Conservation (phyloP, 2,113 vertebrate species). For the Laticauda colubrina region DNA sequence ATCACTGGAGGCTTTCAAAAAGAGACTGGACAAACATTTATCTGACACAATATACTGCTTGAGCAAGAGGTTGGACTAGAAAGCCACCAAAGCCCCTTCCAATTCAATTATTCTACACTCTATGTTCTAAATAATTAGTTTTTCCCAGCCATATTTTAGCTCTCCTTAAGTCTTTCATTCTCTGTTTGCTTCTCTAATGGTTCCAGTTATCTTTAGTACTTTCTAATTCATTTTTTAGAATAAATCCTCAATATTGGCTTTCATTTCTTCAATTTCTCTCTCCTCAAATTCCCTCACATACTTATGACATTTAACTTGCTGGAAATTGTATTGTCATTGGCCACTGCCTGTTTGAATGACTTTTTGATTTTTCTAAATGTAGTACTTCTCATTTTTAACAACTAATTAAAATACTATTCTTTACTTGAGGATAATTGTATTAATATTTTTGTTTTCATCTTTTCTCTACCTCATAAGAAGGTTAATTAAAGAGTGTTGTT, state of each 20-base stretch:
- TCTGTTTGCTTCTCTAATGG: neutral
- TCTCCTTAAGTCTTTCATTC: neutral
- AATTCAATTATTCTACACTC: neutral
- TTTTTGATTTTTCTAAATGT: neutral
- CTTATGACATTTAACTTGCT: neutral
- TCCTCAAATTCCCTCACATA: neutral
- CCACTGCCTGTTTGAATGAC: neutral
- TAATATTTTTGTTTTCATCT: neutral
- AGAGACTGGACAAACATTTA: neutral
- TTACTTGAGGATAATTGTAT: neutral
- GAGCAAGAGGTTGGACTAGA: neutral
- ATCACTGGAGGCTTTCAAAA: neutral
- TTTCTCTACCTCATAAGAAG: neutral
- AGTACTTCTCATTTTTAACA: neutral
- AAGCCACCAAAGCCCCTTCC: neutral
- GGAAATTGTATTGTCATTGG: neutral
- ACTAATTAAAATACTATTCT: neutral
- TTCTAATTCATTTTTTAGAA: constrained; percentile 2
- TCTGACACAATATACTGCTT: neutral
- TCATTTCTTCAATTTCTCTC: neutral
- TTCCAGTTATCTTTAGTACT: neutral
- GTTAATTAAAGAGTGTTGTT: neutral
- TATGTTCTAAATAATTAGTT: too few species aligned
- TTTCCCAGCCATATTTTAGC: too few species aligned
- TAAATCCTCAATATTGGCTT: neutral